These are phyloP conservation scores for Sebastolobus altivelis DNA, from an alignment of 2,797 vertebrate genomes.

Conservation along the genomic window DNA sequence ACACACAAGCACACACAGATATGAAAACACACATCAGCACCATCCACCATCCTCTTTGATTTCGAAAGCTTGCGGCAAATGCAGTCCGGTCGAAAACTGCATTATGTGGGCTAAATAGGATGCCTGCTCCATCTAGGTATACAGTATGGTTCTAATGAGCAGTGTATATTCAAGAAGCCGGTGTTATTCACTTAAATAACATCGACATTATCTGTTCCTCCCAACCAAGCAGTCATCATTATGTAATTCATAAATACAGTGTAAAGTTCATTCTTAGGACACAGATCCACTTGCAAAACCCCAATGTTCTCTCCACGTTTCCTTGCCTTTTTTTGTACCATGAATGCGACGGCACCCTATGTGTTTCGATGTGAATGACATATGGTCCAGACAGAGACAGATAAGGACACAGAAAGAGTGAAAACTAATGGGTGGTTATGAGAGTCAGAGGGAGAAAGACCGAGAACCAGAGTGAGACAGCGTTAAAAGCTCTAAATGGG, in stretches of 20 bases:
- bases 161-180: conserved; percentile 9
- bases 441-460: not conserved
- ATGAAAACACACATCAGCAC: conserved; percentile 15
- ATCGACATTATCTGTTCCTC: not conserved
- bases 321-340: not conserved
- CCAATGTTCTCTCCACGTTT: not conserved
- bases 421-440: not conserved
- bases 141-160: conserved; percentile 8
- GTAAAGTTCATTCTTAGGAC: not conserved
- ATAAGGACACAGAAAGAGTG: not conserved
- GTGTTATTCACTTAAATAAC: not conserved
- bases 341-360: not conserved
- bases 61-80: not conserved
- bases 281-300: not conserved
- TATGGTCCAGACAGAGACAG: not conserved
- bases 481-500: not conserved
- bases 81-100: not conserved
- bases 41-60: conserved; percentile 34
- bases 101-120: not conserved
- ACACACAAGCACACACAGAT: conserved; percentile 3
- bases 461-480: not conserved
- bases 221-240: not conserved
- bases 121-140: not conserved
- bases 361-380: not conserved
- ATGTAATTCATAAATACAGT: not conserved